Percentiles rank a stretch among this genome's conserved stretches.
Conservation (phyloP, 2,113 vertebrate genomes). For the Origma solitaria region DNA sequence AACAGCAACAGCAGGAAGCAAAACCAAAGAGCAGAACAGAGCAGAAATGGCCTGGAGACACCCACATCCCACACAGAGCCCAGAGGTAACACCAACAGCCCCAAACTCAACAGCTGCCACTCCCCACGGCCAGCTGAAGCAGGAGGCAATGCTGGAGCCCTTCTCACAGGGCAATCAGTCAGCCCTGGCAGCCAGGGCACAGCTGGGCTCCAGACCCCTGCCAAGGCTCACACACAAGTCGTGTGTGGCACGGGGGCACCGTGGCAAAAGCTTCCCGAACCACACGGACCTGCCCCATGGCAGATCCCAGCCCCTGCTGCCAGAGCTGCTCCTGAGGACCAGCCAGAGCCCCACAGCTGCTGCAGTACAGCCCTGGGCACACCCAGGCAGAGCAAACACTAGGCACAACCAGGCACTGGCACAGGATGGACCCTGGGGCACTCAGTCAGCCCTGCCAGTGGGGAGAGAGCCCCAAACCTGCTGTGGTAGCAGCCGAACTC, state of each 20-base stretch:
- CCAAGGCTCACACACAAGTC: not conserved
- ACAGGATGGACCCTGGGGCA: not conserved
- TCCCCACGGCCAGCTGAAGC: not conserved
- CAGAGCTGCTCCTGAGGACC: not conserved
- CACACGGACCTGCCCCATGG: fast-evolving
- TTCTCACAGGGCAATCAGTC: not conserved
- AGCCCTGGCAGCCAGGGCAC: not conserved
- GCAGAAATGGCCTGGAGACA: not conserved
- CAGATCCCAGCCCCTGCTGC: not conserved
- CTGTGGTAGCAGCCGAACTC: not conserved
- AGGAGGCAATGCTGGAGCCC: not conserved
- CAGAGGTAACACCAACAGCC: not conserved
- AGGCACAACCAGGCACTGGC: not conserved
- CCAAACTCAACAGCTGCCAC: not conserved
- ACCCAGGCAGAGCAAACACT: conserved; percentile 21
- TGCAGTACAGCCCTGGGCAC: not conserved
- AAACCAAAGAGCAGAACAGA: not conserved
- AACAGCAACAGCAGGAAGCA: not conserved
- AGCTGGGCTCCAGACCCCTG: not conserved
- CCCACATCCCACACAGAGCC: not conserved
- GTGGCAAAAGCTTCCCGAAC: fast-evolving
- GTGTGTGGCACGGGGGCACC: fast-evolving
- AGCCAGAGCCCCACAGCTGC: not conserved
- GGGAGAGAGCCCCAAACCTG: not conserved
- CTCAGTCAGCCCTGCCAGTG: not conserved